Percentiles rank a stretch among this genome's conserved stretches.
phyloP scores from a whole-genome alignment of 2,113 vertebrate species.

The Ceyx cyanopectus region DNA sequence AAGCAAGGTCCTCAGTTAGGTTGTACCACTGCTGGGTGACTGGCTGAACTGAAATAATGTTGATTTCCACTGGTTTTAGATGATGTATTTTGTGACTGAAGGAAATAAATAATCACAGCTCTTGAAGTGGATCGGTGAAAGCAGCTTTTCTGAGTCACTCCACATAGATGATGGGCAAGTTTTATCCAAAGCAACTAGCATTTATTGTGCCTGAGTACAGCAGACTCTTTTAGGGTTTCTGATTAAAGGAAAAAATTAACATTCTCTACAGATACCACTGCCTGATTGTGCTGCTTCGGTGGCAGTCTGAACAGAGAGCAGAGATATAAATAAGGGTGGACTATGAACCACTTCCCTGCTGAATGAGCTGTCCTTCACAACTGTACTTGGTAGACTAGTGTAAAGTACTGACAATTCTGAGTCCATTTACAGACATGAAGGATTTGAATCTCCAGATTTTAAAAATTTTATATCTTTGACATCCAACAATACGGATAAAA shows the following conservation, averaged over 20 bases:
- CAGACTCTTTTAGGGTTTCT: not conserved
- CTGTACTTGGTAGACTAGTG: not conserved
- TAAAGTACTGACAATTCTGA: not conserved
- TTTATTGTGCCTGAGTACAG: not conserved
- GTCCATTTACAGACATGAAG: not conserved
- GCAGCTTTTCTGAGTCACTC: not conserved
- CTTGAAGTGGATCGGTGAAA: not conserved
- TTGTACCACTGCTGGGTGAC: not conserved
- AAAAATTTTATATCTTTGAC: accelerated
- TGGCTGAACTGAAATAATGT: not conserved
- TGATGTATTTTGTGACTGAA: not conserved
- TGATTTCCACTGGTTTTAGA: not conserved
- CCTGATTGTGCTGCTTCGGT: not conserved
- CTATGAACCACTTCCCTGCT: not conserved
- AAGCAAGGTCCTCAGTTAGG: not conserved
- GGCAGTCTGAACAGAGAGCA: not conserved
- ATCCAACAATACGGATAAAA: not conserved
- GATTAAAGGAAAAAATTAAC: not conserved
- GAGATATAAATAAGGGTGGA: not conserved
- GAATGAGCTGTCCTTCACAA: not conserved
- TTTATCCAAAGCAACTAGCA: not conserved
- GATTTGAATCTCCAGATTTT: not conserved
- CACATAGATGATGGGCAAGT: not conserved
- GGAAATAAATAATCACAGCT: not conserved
- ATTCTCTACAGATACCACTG: not conserved